Conservation (phyloP, 53 echinoderm and acorn worm species). For the Actinopyga echinites region DNA sequence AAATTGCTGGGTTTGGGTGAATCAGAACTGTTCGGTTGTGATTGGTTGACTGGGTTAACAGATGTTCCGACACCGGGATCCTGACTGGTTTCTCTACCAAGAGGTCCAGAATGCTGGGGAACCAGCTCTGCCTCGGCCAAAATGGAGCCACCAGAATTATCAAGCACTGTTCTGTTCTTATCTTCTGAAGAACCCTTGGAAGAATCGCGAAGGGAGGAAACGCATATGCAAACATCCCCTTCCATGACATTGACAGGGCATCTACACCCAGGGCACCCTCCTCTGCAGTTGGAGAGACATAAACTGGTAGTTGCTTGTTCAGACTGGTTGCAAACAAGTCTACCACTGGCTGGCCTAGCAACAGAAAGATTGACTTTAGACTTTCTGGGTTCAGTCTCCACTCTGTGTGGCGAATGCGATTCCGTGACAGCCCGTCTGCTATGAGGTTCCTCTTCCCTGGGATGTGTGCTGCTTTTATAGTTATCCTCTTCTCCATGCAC, state of each 20-base stretch:
- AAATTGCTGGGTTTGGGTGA: constrained; percentile 9
- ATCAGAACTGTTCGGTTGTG: not conserved
- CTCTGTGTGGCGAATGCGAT: constrained; percentile 16
- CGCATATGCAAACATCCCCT: constrained; percentile 33
- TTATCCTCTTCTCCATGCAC: not conserved
- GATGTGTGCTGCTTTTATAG: not conserved
- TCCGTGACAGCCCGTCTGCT: constrained; percentile 1
- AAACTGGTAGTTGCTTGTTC: constrained; percentile 40
- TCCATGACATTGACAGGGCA: constrained; percentile 10
- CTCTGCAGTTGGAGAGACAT: constrained; percentile 5
- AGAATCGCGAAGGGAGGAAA: constrained; percentile 19
- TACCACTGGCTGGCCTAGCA: not conserved
- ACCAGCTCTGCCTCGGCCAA: constrained; percentile 28
- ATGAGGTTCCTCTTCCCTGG: not conserved
- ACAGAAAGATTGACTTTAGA: constrained; percentile 5
- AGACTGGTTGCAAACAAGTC: constrained; percentile 39
- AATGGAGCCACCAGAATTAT: constrained; percentile 13
- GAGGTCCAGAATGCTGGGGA: not conserved
- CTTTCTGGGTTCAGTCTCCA: constrained; percentile 10
- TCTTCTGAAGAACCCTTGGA: constrained; percentile 5
- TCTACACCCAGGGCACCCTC: constrained; percentile 3
- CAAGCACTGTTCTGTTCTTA: constrained; percentile 5
- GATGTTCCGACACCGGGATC: not conserved
- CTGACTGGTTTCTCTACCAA: not conserved
- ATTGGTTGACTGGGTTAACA: not conserved